A percentile compares a stretch with the other conserved stretches of the same genome.
phyloP scores from a whole-genome alignment of 2,888 invertebrate species.

The Eumerus sabulonum region DNA sequence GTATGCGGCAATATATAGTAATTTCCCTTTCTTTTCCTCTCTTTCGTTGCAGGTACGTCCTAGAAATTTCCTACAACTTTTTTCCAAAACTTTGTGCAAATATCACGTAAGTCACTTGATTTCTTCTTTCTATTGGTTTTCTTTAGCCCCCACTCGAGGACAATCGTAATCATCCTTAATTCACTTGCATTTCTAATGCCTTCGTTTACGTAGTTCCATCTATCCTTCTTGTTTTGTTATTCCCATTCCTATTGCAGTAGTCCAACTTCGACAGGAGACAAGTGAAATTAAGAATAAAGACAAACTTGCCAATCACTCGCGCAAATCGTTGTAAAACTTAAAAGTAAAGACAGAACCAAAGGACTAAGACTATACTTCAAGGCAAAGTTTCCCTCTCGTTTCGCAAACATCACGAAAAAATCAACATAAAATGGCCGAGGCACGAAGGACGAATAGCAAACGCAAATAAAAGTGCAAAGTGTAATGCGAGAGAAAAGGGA shows the following conservation, averaged over 20 bases:
- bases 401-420: conserved; percentile 52
- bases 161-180: conserved; percentile 60
- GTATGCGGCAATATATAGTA: background rate
- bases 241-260: conserved; percentile 37
- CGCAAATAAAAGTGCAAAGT: conserved; percentile 54
- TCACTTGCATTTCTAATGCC: conserved; percentile 54
- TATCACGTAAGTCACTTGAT: conserved; percentile 59
- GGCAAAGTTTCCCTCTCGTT: conserved; percentile 47
- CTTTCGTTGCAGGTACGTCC: conserved; percentile 41
- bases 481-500: background rate
- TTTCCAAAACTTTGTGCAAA: conserved; percentile 54
- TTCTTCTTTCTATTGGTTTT: conserved; percentile 37
- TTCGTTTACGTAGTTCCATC: conserved; percentile 51
- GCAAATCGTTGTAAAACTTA: conserved; percentile 61
- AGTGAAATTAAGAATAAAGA: conserved; percentile 62
- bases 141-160: conserved; percentile 23
- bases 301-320: conserved; percentile 65
- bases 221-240: conserved; percentile 24
- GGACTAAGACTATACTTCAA: conserved; percentile 20
- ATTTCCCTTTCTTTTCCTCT: conserved; percentile 25
- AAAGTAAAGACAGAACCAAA: conserved; percentile 36
- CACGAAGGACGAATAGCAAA: conserved; percentile 35
- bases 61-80: conserved; percentile 4
- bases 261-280: conserved; percentile 41
- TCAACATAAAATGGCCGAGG: conserved; percentile 40